Evolutionary conservation across 2,113 vertebrate genomes (phyloP), one percentile per base, ranked within the genome.

Genomic region (Scortum barcoo): DNA sequence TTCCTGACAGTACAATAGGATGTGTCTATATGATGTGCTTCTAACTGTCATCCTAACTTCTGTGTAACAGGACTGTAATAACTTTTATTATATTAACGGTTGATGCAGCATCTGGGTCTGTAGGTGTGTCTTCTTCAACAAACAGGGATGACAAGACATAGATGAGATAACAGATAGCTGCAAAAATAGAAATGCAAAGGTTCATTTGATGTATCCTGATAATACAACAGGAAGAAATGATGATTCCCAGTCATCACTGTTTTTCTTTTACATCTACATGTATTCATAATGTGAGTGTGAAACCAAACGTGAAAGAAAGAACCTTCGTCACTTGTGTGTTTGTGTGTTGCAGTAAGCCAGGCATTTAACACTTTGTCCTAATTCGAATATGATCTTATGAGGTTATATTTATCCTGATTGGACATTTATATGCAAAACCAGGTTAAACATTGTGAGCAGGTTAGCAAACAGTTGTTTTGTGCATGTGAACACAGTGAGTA

Each of bases 241-340:
- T 54, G 26, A 75, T 62, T 62, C 26, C 19, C 80, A 54, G 44
- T 53, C 38, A 20, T 38, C 28, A 17, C 66, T 76, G 40, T 57
- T 9, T 28, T 28, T 6, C 19, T 30, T 46, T 73, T 36, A 50
- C n/a, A 30, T 53, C 20, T 24, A 28, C n/a, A 16, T 53, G 16
- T 40, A 13, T 62, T 65, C 48, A 53, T 26, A 53, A 63, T 54
- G 60, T 28, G 72, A 38, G 33, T 40, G n/a, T 54, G 73, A 60
- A 36, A 60, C 17, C 40, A 46, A 28, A 57, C 5, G 11, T 74
- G 72, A 75, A 24, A 42, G 61, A 65, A 51, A 75, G 10, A 20
- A 26, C 26, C n/a, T 30, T 30, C 46, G 22, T 2, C 12, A 19
- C 19, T 7, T 7, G 17, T 24, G 42, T 51, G 33, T 61, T 24